Percentiles rank a stretch among this genome's conserved stretches.
Conservation (phyloP, 2,888 invertebrate species). For the Apotomis capreana region DNA sequence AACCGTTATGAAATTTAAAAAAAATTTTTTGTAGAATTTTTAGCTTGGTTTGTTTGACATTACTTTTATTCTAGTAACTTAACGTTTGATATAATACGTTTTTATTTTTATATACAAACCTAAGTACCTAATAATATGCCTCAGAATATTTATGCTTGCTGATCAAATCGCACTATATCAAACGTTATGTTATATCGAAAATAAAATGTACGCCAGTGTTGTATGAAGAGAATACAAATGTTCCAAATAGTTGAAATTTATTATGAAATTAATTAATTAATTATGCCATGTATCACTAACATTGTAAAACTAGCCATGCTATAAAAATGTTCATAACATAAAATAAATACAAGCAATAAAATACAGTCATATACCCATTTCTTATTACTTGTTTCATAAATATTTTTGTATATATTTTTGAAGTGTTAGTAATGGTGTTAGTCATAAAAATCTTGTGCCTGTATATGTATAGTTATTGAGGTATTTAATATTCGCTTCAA, state of each 20-base stretch:
- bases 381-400: constrained; percentile 44
- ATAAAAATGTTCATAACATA: neutral
- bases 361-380: constrained; percentile 1
- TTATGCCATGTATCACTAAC: neutral
- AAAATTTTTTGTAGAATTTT: no score
- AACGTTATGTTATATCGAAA: no score
- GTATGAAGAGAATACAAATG: no score
- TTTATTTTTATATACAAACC: no score
- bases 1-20: neutral
- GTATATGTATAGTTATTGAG: constrained; percentile 55
- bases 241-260: no score
- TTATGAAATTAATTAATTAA: no score
- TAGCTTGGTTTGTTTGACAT: no score
- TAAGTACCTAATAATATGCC: no score
- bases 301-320: neutral
- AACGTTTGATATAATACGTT: no score
- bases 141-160: no score
- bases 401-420: constrained; percentile 52
- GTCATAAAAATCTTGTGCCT: constrained; percentile 62
- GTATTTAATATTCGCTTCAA: constrained; percentile 49
- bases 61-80: neutral
- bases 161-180: no score
- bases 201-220: no score
- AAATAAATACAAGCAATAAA: constrained; percentile 2
- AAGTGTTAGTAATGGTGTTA: constrained; percentile 63